Evolutionary conservation across 2,113 vertebrate species (phyloP).

Genomic region (Rhipidura dahli): DNA sequence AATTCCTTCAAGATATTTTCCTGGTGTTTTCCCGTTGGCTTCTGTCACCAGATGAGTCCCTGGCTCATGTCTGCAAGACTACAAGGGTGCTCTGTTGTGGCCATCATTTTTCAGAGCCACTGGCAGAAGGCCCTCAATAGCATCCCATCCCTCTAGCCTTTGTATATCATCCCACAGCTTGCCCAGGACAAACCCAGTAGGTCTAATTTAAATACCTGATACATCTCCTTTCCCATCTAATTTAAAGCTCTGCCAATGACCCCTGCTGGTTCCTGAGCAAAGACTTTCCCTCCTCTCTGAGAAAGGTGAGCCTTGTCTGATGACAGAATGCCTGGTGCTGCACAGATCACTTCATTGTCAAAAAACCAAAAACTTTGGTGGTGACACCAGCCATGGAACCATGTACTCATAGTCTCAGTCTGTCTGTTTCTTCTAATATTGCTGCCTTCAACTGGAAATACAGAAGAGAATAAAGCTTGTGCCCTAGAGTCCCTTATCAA

Average conservation of each 20-base stretch:
- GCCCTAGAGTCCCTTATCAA: background rate
- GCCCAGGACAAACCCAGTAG: background rate
- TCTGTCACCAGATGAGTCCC: background rate
- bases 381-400: too few relatives aligned
- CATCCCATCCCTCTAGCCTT: background rate
- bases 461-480: background rate
- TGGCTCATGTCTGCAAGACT: background rate
- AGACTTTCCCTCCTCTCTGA: background rate
- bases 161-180: background rate
- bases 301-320: background rate
- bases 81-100: background rate
- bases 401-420: background rate
- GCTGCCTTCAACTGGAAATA: background rate
- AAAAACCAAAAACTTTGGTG: background rate
- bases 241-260: background rate
- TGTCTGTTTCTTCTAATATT: background rate
- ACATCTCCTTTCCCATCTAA: background rate
- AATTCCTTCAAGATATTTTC: background rate
- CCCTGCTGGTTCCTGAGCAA: background rate
- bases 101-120: background rate
- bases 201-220: background rate
- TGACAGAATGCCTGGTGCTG: background rate
- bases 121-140: background rate
- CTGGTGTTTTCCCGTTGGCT: background rate
- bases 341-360: background rate